Percentiles rank a stretch among this genome's conserved stretches.
phyloP scores from a whole-genome alignment of 2,113 vertebrate species.

The Vireo altiloquus region DNA sequence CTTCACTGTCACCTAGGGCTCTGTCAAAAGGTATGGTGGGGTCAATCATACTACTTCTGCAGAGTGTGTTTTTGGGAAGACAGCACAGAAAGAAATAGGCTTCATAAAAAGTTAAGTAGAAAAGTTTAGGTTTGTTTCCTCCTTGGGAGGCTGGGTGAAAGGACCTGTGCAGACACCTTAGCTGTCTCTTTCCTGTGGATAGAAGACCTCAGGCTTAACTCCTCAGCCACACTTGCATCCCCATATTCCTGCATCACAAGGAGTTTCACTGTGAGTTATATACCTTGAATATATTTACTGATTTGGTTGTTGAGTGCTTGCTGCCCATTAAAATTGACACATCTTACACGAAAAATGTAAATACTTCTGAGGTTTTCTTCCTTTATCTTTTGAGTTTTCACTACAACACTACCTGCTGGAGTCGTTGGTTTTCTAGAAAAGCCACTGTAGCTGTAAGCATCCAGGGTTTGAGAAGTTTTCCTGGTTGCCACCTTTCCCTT shows the following conservation, averaged over 20 bases:
- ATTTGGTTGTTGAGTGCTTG: background rate
- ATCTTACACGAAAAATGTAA: background rate
- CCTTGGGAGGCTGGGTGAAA: background rate
- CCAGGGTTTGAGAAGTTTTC: background rate
- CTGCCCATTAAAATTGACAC: background rate
- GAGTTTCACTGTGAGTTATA: background rate
- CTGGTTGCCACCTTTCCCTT: background rate
- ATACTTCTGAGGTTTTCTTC: background rate
- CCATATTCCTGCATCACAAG: background rate
- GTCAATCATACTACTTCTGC: background rate
- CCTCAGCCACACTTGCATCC: background rate
- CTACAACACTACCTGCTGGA: rapidly evolving
- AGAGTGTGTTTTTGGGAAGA: background rate
- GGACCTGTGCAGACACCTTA: background rate
- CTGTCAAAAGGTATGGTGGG: background rate
- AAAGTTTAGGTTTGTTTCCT: background rate
- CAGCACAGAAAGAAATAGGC: background rate
- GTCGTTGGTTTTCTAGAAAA: background rate
- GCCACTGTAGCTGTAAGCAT: background rate
- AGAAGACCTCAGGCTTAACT: background rate
- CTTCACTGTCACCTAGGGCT: background rate
- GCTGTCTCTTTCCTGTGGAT: background rate
- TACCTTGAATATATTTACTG: background rate
- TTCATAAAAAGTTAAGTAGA: background rate
- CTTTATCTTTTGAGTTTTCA: background rate